Evolutionary conservation across 2,888 invertebrate species (phyloP).

Genomic region (Epinotia ramella): DNA sequence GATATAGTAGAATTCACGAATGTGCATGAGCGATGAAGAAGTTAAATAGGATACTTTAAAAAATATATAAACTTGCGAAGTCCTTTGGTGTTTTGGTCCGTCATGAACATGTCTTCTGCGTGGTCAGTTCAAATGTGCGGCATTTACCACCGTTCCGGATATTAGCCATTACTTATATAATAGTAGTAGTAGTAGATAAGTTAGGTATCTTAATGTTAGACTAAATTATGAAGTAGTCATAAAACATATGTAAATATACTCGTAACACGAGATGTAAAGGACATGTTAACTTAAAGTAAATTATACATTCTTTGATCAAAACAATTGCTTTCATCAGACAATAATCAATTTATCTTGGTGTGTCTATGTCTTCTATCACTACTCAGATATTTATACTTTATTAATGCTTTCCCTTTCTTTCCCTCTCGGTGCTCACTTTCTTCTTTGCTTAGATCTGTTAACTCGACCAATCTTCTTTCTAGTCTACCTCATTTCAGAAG

Average conservation of each 20-base stretch:
- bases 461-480: not conserved
- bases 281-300: constrained; percentile 9
- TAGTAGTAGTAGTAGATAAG: not conserved
- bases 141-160: not conserved
- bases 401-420: no score
- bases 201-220: not conserved
- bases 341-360: not conserved
- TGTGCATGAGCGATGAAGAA: no score
- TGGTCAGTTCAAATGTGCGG: not conserved
- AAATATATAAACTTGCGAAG: not conserved
- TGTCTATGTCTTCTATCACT: not conserved
- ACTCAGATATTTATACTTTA: not conserved
- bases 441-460: not conserved
- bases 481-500: not conserved
- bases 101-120: not conserved
- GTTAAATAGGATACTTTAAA: no score
- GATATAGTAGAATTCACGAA: no score
- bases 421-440: not conserved
- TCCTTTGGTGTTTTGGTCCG: not conserved
- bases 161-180: not conserved
- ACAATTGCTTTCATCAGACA: not conserved
- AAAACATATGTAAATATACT: constrained; percentile 1
- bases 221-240: not conserved
- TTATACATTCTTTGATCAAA: not conserved
- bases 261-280: not conserved